These are phyloP conservation scores for Chiloscyllium plagiosum DNA, from an alignment of 2,113 vertebrate species.

Conservation along the genomic window DNA sequence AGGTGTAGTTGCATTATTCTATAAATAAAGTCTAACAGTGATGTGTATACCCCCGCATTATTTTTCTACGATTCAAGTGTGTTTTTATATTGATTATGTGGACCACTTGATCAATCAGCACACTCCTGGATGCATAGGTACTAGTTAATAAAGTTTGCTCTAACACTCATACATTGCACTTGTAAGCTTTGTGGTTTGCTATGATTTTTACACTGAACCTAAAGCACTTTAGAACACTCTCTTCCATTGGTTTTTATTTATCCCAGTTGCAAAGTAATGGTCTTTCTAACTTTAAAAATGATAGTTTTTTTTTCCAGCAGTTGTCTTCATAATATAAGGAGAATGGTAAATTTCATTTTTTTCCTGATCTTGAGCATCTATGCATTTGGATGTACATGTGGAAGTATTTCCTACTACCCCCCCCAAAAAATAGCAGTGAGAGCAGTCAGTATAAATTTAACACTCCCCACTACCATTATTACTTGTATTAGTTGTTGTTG, in stretches of 20 bases:
- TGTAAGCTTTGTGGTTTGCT: not conserved
- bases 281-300: not conserved
- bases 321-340: not conserved
- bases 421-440: not conserved
- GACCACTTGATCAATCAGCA: too few species aligned
- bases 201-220: not conserved
- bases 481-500: not conserved
- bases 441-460: not conserved
- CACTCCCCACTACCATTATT: not conserved
- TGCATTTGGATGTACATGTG: not conserved
- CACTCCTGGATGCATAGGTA: too few species aligned
- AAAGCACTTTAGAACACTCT: not conserved
- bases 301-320: not conserved
- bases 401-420: not conserved
- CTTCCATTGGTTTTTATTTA: not conserved
- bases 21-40: too few species aligned
- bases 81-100: too few species aligned
- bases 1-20: too few species aligned
- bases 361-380: not conserved
- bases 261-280: not conserved
- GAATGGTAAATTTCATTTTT: not conserved
- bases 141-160: too few species aligned
- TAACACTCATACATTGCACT: not conserved
- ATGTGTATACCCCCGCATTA: too few species aligned
- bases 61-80: too few species aligned